Evolutionary conservation across 2,888 invertebrate species (phyloP), one percentile per base, ranked within the genome.

Genomic region (Chaetogeoica ovagalla): DNA sequence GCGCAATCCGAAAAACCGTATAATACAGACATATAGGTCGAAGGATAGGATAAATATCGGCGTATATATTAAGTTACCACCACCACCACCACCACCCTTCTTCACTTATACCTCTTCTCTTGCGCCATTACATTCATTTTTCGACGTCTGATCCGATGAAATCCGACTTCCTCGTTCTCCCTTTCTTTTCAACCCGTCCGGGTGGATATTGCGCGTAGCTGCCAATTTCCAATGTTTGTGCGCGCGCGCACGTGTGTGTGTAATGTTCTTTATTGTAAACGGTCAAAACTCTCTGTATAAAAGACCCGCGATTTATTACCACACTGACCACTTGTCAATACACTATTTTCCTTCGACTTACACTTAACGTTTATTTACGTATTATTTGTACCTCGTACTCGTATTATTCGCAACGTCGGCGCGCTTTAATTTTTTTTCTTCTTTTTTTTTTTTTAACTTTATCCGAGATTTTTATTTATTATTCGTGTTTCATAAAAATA

Each of bases 1-100:
- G 19, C 19, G 23, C 9, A 21, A 52, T 69, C 69, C 70, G 62
- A 63, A 70, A 69, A 79, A 62, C 70, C 70, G 70, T 79, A 79
- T 70, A 79, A 79, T 63, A 63, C 21, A 70, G 52, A 79, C 55
- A 39, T 79, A 75, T 48, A 37, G 75, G n/a, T 23, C 2, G 30
- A 43, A 13, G 57, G 57, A 66, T 66, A 75, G 59, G 23, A 59
- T n/a, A n/a, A n/a, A 74, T 74, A 59, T 66, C 23, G 60, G 15
- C 69, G 59, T 76, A 63, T 76, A 63, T 76, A 68, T 66, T 66
- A 75, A 68, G 68, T 76, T 30, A 11, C 43, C 48, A 11, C 17
- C 15, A n/a, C n/a, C n/a, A n/a, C n/a, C n/a, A n/a, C n/a, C n/a
- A n/a, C n/a, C n/a, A n/a, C n/a, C n/a, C n/a, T n/a, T n/a, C n/a